Conservation (phyloP, 2,888 invertebrate genomes). For the Lucinisca nassula region DNA sequence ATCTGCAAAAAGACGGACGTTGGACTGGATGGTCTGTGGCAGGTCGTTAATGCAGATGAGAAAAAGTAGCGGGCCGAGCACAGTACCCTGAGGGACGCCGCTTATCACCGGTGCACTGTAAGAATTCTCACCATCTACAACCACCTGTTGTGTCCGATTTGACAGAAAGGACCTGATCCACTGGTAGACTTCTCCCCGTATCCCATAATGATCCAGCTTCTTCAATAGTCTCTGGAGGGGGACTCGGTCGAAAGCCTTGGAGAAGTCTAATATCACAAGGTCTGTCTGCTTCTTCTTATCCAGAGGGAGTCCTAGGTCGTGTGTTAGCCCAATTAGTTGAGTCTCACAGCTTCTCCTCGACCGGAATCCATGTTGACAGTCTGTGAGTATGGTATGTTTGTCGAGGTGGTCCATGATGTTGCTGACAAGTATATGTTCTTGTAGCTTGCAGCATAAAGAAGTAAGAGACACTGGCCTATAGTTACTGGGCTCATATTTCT, state of each 20-base stretch:
- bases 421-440: too few species aligned
- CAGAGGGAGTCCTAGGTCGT: background rate
- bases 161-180: conserved; percentile 19
- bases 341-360: background rate
- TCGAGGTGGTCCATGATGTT: background rate
- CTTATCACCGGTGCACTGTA: background rate
- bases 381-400: conserved; percentile 1
- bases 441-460: background rate
- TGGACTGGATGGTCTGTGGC: too few species aligned
- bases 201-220: conserved; percentile 8
- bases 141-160: background rate
- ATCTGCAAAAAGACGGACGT: conserved; percentile 29
- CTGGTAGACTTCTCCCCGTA: background rate
- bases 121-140: conserved; percentile 11
- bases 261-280: conserved; percentile 26
- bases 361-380: conserved; percentile 15
- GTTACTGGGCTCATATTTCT: too few species aligned
- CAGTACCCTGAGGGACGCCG: conserved; percentile 20
- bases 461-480: too few species aligned
- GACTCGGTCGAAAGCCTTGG: conserved; percentile 37
- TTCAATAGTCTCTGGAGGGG: conserved; percentile 9
- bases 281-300: conserved; percentile 12
- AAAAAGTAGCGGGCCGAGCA: conserved; percentile 26
- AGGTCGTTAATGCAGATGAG: too few species aligned
- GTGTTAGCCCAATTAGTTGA: background rate